Percentiles rank a stretch among this genome's conserved stretches.
phyloP scores from a whole-genome alignment of 1,140 invertebrate genomes.

The Pogonomyrmex barbatus region DNA sequence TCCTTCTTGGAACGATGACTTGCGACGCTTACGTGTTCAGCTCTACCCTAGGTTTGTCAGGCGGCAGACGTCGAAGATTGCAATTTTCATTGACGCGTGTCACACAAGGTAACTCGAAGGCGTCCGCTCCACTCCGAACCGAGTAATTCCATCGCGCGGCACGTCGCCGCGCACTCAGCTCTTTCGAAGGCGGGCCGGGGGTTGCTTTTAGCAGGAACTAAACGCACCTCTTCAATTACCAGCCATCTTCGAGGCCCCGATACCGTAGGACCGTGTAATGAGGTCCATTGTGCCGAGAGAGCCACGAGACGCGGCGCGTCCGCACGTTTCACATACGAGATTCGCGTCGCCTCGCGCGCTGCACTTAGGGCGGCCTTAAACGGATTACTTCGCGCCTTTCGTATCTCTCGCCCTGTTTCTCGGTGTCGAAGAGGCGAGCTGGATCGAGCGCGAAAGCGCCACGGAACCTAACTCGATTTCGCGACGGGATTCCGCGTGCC shows the following conservation, averaged over 20 bases:
- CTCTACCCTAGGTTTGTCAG: not conserved
- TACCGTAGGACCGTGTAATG: constrained; percentile 23
- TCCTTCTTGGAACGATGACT: constrained; percentile 12
- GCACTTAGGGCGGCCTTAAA: constrained; percentile 72
- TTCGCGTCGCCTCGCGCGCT: constrained; percentile 59
- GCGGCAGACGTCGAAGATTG: constrained; percentile 3
- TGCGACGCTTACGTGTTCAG: not conserved
- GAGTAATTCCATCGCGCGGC: constrained; percentile 54
- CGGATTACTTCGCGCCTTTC: constrained; percentile 68
- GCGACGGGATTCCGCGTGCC: constrained; percentile 10
- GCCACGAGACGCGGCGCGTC: constrained; percentile 33
- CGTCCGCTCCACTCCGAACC: not conserved
- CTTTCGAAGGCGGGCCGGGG: constrained; percentile 37
- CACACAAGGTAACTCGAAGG: not conserved
- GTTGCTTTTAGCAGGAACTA: constrained; percentile 67
- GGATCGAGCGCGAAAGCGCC: constrained; percentile 25
- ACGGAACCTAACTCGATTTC: constrained; percentile 58
- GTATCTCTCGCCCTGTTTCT: constrained; percentile 45
- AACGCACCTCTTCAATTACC: constrained; percentile 65
- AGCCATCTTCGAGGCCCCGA: constrained; percentile 57
- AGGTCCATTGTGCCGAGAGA: constrained; percentile 57
- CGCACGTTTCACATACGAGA: constrained; percentile 46
- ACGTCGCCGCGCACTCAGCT: constrained; percentile 55
- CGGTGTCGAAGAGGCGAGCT: constrained; percentile 4
- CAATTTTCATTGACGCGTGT: constrained; percentile 47